Conservation (phyloP, 1,140 invertebrate genomes). For the Phthorimaea operculella region DNA sequence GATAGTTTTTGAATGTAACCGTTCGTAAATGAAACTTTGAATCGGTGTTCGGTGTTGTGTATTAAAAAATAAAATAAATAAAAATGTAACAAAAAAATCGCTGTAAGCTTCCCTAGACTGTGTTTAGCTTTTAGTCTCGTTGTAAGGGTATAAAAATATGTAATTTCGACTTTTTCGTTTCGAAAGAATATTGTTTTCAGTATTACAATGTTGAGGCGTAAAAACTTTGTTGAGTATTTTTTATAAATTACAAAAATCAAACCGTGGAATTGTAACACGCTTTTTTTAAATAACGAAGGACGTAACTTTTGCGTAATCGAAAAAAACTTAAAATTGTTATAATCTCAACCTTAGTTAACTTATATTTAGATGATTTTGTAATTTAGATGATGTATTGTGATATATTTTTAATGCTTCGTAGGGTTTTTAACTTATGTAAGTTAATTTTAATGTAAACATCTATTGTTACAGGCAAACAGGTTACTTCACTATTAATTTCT, state of each 20-base stretch:
- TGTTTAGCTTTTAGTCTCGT: conserved; percentile 25
- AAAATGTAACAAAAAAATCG: conserved; percentile 22
- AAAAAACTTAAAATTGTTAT: conserved; percentile 10
- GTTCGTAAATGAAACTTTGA: neutral
- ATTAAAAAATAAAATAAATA: conserved; percentile 8
- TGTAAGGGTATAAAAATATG: conserved; percentile 4
- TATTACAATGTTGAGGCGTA: conserved; percentile 46
- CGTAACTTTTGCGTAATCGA: conserved; percentile 10
- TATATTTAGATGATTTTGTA: conserved; percentile 2
- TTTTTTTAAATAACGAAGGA: conserved; percentile 8
- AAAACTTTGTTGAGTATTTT: conserved; percentile 17
- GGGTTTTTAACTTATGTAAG: conserved; percentile 12
- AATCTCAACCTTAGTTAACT: conserved; percentile 20
- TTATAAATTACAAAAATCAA: conserved; percentile 9
- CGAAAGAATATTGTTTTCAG: conserved; percentile 21
- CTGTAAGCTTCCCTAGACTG: conserved; percentile 38
- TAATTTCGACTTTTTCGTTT: neutral
- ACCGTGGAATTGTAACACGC: conserved; percentile 14
- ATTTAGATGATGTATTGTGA: conserved; percentile 15
- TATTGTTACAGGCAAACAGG: too few relatives aligned
- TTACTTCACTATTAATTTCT: too few relatives aligned
- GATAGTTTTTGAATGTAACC: neutral
- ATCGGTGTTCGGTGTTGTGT: conserved; percentile 34
- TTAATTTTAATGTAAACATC: conserved; percentile 12
- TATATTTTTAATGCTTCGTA: conserved; percentile 21